Conservation (phyloP, 2,113 vertebrate species). For the Antechinus stuartii region DNA sequence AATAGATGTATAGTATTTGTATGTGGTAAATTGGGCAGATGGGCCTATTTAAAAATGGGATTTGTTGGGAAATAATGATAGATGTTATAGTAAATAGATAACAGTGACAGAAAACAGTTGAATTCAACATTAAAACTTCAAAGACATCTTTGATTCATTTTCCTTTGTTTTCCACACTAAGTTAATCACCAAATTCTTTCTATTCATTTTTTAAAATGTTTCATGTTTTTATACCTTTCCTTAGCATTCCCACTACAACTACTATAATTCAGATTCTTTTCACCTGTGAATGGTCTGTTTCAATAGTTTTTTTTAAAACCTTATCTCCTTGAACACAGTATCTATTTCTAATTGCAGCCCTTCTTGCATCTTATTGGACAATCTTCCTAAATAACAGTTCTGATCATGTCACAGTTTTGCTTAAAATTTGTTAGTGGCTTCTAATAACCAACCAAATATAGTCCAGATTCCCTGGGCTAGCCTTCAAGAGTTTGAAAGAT, state of each 20-base stretch:
- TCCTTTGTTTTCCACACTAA: too few species aligned
- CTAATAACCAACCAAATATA: neutral
- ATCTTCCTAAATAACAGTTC: neutral
- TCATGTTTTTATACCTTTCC: neutral
- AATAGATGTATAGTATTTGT: too few species aligned
- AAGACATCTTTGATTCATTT: too few species aligned
- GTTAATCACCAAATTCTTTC: too few species aligned
- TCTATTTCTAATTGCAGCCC: neutral
- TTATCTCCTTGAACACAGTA: neutral
- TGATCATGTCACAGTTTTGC: neutral
- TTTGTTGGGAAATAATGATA: neutral
- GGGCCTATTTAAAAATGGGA: neutral
- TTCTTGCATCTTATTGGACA: neutral
- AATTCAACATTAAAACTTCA: neutral
- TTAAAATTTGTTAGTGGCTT: neutral
- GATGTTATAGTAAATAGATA: neutral
- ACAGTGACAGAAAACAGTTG: neutral
- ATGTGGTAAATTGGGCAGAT: neutral
- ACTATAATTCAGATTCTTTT: neutral
- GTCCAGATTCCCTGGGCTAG: neutral
- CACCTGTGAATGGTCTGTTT: neutral
- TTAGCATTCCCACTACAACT: neutral
- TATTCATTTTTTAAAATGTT: neutral
- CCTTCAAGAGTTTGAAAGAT: neutral
- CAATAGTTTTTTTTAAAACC: neutral